phyloP scores from a whole-genome alignment of 1,140 invertebrate genomes.

The Ctenoplectra terminalis region DNA sequence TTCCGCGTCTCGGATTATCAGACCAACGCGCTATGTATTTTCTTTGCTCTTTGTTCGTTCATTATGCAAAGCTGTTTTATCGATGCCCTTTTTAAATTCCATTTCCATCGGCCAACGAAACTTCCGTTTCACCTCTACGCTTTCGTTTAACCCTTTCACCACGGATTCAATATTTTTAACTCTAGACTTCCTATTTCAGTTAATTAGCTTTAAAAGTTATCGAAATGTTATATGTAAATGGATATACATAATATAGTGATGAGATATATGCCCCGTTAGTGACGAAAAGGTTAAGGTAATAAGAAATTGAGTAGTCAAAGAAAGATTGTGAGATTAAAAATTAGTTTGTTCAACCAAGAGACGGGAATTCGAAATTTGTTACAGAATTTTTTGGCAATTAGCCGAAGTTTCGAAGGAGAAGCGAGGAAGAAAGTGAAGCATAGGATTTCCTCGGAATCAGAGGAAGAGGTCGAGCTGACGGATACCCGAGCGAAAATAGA shows the following conservation, averaged over 20 bases:
- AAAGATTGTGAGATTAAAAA: no score
- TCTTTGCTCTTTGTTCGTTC: fast-evolving
- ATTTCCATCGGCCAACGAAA: neutral
- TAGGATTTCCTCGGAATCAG: conserved; percentile 49
- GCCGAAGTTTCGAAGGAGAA: conserved; percentile 20
- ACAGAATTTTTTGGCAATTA: conserved; percentile 15
- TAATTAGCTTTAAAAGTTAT: no score
- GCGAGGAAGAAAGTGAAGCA: conserved; percentile 44
- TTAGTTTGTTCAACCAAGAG: neutral
- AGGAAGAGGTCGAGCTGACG: conserved; percentile 48
- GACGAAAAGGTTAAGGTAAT: no score
- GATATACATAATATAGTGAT: no score
- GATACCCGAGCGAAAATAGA: conserved; percentile 48
- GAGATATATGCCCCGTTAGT: no score
- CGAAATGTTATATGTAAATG: no score
- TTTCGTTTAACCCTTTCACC: no score
- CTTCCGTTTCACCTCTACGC: no score
- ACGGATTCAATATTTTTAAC: no score
- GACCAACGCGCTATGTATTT: neutral
- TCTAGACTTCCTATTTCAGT: no score
- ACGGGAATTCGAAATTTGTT: neutral
- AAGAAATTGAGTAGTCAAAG: no score
- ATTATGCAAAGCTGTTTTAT: no score
- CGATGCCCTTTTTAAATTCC: neutral
- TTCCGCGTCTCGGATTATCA: neutral